phyloP scores from a whole-genome alignment of 2,888 invertebrate genomes.

The Chrysodeixis includens region DNA sequence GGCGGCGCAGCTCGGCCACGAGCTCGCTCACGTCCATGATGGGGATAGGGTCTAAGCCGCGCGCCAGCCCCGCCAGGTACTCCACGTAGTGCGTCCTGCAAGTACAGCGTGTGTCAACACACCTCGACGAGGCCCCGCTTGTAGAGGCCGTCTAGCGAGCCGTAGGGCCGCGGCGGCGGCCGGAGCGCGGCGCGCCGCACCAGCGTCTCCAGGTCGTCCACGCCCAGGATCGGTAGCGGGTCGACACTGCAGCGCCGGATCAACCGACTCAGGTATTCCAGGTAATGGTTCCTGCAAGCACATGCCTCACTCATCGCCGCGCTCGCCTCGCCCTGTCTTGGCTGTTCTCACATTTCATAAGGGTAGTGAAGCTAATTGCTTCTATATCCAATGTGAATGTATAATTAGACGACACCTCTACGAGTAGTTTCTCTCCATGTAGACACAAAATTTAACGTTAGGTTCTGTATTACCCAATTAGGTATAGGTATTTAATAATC shows the following conservation, averaged over 20 bases:
- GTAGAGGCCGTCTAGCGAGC: constrained; percentile 91
- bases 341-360: background rate
- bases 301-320: constrained; percentile 75
- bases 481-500: no score
- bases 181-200: constrained; percentile 93
- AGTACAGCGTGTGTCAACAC: constrained; percentile 72
- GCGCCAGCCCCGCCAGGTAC: constrained; percentile 97
- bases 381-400: background rate
- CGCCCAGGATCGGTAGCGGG: constrained; percentile 93
- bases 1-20: constrained; percentile 95
- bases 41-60: constrained; percentile 96
- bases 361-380: background rate
- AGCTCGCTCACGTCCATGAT: constrained; percentile 96
- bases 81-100: constrained; percentile 98
- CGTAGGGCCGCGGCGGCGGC: constrained; percentile 93
- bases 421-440: background rate
- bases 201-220: constrained; percentile 95
- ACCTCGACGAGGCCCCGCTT: constrained; percentile 91
- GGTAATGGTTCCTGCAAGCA: constrained; percentile 94
- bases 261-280: constrained; percentile 95
- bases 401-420: background rate
- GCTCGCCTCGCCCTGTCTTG: constrained; percentile 48
- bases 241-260: constrained; percentile 93
- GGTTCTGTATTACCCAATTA: no score
- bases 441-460: no score